Evolutionary conservation across 2,888 invertebrate species (phyloP), one percentile per base, ranked within the genome.

Genomic region (Macrosoma leucophasiata): DNA sequence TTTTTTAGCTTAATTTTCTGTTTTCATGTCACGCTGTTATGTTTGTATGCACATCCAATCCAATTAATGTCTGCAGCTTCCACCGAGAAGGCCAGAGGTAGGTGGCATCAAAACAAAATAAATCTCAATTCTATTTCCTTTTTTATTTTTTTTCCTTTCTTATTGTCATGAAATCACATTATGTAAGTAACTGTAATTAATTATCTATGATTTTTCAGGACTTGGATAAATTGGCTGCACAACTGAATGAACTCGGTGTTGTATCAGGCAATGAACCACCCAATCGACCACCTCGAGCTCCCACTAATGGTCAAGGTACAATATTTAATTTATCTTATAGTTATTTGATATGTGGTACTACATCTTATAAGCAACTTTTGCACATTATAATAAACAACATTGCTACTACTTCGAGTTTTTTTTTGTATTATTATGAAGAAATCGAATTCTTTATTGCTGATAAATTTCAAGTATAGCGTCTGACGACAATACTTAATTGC

Each of bases 221-320:
- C 85, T 89, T 98, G 87, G 98, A 98, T 85, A 93, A 93, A 72
- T 85, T 98, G 73, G 98, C 97, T 47, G 96, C 95, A 63, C 97
- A 98, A 82, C 88, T 98, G 69, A 97, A 95, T 84, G 95, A 97
- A 85, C 88, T 98, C 68, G 96, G 94, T 58, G 91, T 92, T 62
- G 90, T 90, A 58, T 89, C 89, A 45, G 89, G 90, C 49, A 91
- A 90, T 53, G 92, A 92, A 49, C 87, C 92, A 52, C 90, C 84
- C 1, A 81, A 77, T 42, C 60, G 77, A 46, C 84, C 79, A 11
- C 84, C 81, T 24, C 67, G 76, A 8, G 85, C 79, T 4, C 84
- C 77, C 6, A 76, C 81, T 38, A 84, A 76, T 43, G 84, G 84
- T 44, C 84, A 84, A 72, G 84, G 84, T 84, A 39, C 36, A 29